A percentile compares a stretch with the other conserved stretches of the same genome.
phyloP scores from a whole-genome alignment of 2,888 invertebrate genomes.

The Phaonia tiefii region DNA sequence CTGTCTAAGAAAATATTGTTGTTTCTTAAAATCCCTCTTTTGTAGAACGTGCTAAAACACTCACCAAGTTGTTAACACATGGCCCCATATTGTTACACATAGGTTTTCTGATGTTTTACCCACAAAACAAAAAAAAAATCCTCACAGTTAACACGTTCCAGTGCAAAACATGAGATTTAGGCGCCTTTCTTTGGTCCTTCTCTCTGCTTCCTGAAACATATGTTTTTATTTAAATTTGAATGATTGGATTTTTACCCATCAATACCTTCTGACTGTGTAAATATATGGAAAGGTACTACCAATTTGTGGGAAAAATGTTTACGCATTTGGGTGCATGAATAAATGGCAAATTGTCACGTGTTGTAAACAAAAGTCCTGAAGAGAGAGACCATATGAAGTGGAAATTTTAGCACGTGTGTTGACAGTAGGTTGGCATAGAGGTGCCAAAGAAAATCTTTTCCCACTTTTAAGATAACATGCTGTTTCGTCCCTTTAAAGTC shows the following conservation, averaged over 20 bases:
- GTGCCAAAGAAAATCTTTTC: too few relatives aligned
- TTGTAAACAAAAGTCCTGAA: neutral
- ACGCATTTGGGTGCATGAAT: neutral
- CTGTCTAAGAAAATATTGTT: slow-evolving; percentile 20
- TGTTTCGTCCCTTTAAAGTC: too few relatives aligned
- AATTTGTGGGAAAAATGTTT: slow-evolving; percentile 27
- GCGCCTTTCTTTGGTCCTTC: slow-evolving; percentile 46
- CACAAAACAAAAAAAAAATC: slow-evolving; percentile 37
- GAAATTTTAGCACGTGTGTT: slow-evolving; percentile 54
- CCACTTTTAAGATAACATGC: too few relatives aligned
- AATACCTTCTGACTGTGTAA: slow-evolving; percentile 40
- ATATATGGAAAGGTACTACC: too few relatives aligned
- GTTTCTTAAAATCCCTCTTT: neutral
- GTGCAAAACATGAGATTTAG: slow-evolving; percentile 7
- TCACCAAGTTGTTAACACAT: slow-evolving; percentile 52
- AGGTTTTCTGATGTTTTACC: slow-evolving; percentile 42
- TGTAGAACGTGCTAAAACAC: slow-evolving; percentile 54
- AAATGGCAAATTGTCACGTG: neutral
- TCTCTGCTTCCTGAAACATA: slow-evolving; percentile 55
- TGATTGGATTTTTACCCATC: slow-evolving; percentile 25
- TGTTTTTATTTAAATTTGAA: slow-evolving; percentile 54
- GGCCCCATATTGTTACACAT: slow-evolving; percentile 10
- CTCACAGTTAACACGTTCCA: slow-evolving; percentile 57
- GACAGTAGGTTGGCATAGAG: neutral
- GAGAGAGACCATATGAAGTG: slow-evolving; percentile 2